Evolutionary conservation across 2,113 vertebrate species (phyloP), one percentile per base, ranked within the genome.

Genomic region (Antechinus stuartii): DNA sequence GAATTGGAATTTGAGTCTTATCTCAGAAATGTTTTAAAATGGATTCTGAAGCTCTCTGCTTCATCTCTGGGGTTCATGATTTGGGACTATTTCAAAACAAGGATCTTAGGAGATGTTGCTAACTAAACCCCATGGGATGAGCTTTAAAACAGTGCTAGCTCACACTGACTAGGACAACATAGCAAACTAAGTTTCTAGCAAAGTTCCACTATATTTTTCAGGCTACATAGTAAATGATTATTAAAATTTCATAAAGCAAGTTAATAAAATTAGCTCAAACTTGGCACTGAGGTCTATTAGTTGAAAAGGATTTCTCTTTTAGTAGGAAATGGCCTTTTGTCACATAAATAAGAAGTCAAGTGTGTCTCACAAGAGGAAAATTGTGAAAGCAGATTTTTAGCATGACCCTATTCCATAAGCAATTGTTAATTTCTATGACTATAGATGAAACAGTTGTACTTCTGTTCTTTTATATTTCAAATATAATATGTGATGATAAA

Each of bases 221-320:
- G 26, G 91, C n/a, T 92, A 53, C 42, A 54, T 92, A 54, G n/a
- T 19, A 93, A 95, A 68, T 0, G 25, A 11, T 97, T 19, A 95
- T n/a, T 96, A 95, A 96, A 89, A 93, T 30, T 94, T 5, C 61
- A 95, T 55, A 96, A 94, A 96, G 19, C 12, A 94, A 95, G 42
- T 95, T 92, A 96, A 94, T 90, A 95, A 94, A 94, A 94, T 96
- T 76, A 94, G 47, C 30, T 93, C 42, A 50, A 96, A 93, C 19
- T 57, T 90, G 68, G 56, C 54, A 89, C 57, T 68, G 30, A 95
- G n/a, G 7, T 96, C 54, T 92, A 12, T 92, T 49, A 49, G 23
- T 25, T 35, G 46, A 19, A 93, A 22, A 92, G 2, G 46, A 10
- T 91, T 90, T 93, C 11, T 95, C 27, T 54, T 42, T 89, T 46